These are phyloP conservation scores for Sphinx pinastri DNA, from an alignment of 2,888 invertebrate species.

Conservation along the genomic window DNA sequence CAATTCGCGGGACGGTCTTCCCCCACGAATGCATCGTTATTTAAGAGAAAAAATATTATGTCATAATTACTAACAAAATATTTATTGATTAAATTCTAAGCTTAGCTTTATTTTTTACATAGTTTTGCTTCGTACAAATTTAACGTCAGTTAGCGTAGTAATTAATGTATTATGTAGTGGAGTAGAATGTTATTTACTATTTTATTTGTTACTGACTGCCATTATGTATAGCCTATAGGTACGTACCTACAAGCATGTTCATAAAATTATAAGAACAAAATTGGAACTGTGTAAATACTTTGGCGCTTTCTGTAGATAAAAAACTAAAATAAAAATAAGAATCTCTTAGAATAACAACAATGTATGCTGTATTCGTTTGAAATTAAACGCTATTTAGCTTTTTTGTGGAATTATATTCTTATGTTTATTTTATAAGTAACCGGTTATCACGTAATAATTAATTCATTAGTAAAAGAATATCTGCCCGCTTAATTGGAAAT, in stretches of 20 bases:
- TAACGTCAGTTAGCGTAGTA: not conserved
- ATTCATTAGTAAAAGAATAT: too few species aligned
- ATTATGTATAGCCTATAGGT: not conserved
- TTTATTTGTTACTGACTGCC: constrained; percentile 11
- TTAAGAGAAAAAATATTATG: constrained; percentile 50
- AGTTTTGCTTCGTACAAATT: constrained; percentile 7
- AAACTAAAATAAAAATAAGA: constrained; percentile 1
- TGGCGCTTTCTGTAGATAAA: not conserved
- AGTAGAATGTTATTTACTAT: constrained; percentile 5
- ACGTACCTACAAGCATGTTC: not conserved
- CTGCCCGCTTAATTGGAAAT: too few species aligned
- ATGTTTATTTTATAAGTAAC: not conserved
- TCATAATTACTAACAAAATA: not conserved
- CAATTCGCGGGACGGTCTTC: constrained; percentile 75
- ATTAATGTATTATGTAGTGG: not conserved
- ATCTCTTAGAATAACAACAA: not conserved
- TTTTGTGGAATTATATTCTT: not conserved
- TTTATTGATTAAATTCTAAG: constrained; percentile 28
- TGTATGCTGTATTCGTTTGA: not conserved
- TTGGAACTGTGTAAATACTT: constrained; percentile 11
- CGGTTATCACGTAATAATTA: too few species aligned
- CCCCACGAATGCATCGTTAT: constrained; percentile 89
- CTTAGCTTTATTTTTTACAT: constrained; percentile 18
- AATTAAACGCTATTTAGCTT: not conserved
- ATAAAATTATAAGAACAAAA: not conserved